These are phyloP conservation scores for Phoenicopterus ruber DNA, from an alignment of 2,113 vertebrate species.

Conservation along the genomic window DNA sequence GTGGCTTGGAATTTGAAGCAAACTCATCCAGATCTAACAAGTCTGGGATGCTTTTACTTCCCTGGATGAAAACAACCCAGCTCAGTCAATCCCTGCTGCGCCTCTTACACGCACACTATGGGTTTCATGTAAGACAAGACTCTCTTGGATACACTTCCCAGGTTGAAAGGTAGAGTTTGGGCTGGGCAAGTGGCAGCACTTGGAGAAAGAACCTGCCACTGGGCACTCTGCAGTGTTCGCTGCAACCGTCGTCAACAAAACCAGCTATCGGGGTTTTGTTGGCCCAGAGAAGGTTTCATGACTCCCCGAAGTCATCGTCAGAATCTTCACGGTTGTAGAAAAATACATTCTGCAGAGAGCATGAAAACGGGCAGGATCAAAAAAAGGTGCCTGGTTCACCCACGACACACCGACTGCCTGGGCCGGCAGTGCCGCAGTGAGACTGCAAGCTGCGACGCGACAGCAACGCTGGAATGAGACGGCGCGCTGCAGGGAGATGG, in stretches of 20 bases:
- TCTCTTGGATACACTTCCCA: not conserved
- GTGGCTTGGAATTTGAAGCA: not conserved
- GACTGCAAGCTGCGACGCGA: not conserved
- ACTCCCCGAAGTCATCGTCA: not conserved
- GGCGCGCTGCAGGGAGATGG: not conserved
- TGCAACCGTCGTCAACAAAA: not conserved
- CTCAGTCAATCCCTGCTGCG: not conserved
- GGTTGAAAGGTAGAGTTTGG: not conserved
- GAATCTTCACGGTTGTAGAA: not conserved
- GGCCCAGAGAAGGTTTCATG: not conserved
- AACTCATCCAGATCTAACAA: not conserved
- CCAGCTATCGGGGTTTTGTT: not conserved
- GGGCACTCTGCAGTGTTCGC: rapidly evolving
- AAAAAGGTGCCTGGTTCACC: not conserved
- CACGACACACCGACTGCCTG: not conserved
- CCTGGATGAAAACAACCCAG: not conserved
- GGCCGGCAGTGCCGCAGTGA: not conserved
- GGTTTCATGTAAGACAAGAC: not conserved
- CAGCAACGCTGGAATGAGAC: not conserved
- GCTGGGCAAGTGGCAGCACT: not conserved
- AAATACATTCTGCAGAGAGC: not conserved
- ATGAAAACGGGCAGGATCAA: not conserved
- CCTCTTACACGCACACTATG: too few relatives aligned
- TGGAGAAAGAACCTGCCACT: not conserved
- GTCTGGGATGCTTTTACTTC: not conserved